These are phyloP conservation scores for Agonum fuliginosum DNA, from an alignment of 2,888 invertebrate genomes.

Conservation along the genomic window DNA sequence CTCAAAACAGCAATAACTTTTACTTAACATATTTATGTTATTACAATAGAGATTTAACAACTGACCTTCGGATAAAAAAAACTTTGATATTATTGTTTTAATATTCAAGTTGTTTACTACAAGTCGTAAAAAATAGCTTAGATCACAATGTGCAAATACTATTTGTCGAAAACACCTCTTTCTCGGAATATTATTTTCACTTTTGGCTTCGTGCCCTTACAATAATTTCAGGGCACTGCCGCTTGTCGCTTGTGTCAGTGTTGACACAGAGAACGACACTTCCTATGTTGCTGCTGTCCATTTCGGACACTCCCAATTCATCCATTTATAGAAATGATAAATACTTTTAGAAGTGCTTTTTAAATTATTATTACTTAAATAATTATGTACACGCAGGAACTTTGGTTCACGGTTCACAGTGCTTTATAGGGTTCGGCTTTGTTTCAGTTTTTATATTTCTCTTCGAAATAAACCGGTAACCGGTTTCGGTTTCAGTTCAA, in stretches of 20 bases:
- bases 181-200: slow-evolving; percentile 41
- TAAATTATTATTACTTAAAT: no score
- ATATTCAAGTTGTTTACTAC: slow-evolving; percentile 3
- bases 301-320: neutral
- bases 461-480: no score
- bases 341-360: neutral
- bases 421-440: no score
- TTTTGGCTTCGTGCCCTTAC: slow-evolving; percentile 25
- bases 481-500: no score
- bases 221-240: slow-evolving; percentile 2
- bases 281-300: neutral
- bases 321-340: neutral
- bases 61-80: slow-evolving; percentile 23
- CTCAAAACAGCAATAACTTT: slow-evolving; percentile 3
- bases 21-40: neutral
- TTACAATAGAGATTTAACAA: neutral
- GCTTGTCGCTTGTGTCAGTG: neutral
- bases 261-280: neutral
- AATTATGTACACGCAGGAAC: no score
- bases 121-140: neutral
- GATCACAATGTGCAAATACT: slow-evolving; percentile 3
- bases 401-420: no score
- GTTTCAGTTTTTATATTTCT: no score
- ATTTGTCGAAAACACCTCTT: slow-evolving; percentile 23
- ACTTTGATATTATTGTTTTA: slow-evolving; percentile 16